Conservation (phyloP, 2,888 invertebrate genomes). For the Scaptomyza reducta region DNA sequence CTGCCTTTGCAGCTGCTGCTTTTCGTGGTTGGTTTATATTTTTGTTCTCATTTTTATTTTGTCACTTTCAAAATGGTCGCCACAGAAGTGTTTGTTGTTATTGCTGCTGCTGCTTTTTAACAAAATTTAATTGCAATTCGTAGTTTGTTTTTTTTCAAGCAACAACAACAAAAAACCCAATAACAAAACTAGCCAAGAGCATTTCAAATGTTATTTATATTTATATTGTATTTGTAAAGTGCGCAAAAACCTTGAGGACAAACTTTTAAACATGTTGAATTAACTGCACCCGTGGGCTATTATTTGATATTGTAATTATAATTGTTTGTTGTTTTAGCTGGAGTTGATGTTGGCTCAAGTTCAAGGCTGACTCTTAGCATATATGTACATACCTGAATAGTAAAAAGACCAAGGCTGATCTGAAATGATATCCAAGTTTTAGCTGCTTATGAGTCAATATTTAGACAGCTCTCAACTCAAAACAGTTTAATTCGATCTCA, state of each 20-base stretch:
- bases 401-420: constrained; percentile 18
- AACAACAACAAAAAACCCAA: constrained; percentile 7
- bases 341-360: constrained; percentile 27
- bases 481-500: constrained; percentile 2
- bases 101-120: constrained; percentile 36
- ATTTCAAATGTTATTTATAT: neutral
- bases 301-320: constrained; percentile 7
- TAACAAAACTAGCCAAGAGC: constrained; percentile 6
- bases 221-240: constrained; percentile 23
- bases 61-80: constrained; percentile 72
- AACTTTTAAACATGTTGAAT: constrained; percentile 45
- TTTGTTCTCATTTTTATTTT: constrained; percentile 23
- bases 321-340: constrained; percentile 22
- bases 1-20: constrained; percentile 66
- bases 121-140: constrained; percentile 74
- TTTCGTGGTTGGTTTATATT: constrained; percentile 39
- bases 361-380: neutral
- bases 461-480: constrained; percentile 3
- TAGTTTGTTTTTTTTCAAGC: constrained; percentile 27
- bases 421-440: constrained; percentile 7
- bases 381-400: constrained; percentile 14
- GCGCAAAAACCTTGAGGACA: constrained; percentile 49
- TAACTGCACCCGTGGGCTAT: constrained; percentile 56
- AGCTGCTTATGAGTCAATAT: constrained; percentile 12
- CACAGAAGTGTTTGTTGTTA: constrained; percentile 16